phyloP scores from a whole-genome alignment of 2,797 vertebrate species.

The Lepus oiostolus region DNA sequence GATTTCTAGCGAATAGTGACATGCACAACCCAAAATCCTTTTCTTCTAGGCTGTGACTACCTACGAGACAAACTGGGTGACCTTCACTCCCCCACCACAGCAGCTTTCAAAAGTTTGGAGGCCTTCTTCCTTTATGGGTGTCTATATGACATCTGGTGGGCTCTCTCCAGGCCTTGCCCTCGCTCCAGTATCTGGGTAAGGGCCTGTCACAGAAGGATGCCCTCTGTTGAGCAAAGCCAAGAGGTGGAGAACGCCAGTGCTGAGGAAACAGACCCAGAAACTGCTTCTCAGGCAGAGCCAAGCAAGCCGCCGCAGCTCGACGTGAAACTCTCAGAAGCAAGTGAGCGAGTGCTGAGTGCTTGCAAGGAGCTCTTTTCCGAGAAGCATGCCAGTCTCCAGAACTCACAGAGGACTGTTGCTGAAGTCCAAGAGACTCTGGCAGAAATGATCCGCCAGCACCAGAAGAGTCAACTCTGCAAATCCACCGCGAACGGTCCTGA shows the following conservation, averaged over 20 bases:
- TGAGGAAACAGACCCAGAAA: slow-evolving; percentile 31
- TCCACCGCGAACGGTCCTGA: slow-evolving; percentile 55
- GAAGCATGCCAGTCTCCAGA: slow-evolving; percentile 91
- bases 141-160: slow-evolving; percentile 95
- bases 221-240: slow-evolving; percentile 45
- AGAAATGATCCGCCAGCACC: slow-evolving; percentile 93
- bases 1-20: background rate
- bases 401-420: slow-evolving; percentile 88
- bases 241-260: background rate
- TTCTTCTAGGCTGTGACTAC: slow-evolving; percentile 85
- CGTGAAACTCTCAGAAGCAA: slow-evolving; percentile 1
- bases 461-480: slow-evolving; percentile 86
- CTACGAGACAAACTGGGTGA: slow-evolving; percentile 86
- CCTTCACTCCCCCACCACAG: slow-evolving; percentile 82
- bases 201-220: background rate
- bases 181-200: slow-evolving; percentile 47
- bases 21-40: background rate
- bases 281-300: slow-evolving; percentile 10
- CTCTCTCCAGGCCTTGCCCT: slow-evolving; percentile 50
- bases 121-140: slow-evolving; percentile 91
- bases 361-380: slow-evolving; percentile 92
- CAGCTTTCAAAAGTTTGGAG: slow-evolving; percentile 91
- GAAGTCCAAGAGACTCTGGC: slow-evolving; percentile 92
- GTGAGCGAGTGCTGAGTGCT: slow-evolving; percentile 63
- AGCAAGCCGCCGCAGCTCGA: background rate